Conservation (phyloP, 2,797 vertebrate genomes). For the Cygnus olor region DNA sequence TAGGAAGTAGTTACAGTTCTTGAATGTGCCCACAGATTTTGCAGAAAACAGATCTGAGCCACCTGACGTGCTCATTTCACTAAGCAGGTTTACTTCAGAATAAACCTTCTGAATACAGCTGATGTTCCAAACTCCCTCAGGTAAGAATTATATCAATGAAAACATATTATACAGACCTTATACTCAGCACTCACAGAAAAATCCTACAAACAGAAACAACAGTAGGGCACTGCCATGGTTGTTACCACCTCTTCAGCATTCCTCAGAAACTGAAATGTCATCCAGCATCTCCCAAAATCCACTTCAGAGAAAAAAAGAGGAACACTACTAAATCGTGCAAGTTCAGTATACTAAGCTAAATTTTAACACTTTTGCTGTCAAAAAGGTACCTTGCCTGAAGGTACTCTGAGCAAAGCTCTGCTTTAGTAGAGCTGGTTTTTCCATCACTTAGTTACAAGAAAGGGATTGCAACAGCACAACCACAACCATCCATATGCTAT, state of each 20-base stretch:
- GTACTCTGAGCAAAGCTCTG: neutral
- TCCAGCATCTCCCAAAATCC: neutral
- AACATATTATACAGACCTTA: neutral
- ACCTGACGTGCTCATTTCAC: neutral
- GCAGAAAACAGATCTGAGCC: neutral
- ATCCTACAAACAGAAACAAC: neutral
- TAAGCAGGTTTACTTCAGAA: neutral
- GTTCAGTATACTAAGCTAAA: neutral
- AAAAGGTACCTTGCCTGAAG: neutral
- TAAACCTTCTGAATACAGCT: neutral
- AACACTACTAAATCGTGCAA: neutral
- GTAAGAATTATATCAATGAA: neutral
- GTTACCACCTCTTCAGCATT: neutral
- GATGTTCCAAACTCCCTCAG: neutral
- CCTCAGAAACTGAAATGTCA: neutral
- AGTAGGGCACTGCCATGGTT: neutral
- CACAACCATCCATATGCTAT: slow-evolving; percentile 19
- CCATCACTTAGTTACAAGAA: neutral
- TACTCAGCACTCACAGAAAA: neutral
- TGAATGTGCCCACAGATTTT: neutral
- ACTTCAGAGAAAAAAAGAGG: neutral
- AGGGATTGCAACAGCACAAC: slow-evolving; percentile 19
- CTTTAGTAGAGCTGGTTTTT: neutral
- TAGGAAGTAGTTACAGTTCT: neutral
- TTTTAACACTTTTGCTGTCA: neutral